phyloP scores from a whole-genome alignment of 2,113 vertebrate genomes.

The Proteles cristata region DNA sequence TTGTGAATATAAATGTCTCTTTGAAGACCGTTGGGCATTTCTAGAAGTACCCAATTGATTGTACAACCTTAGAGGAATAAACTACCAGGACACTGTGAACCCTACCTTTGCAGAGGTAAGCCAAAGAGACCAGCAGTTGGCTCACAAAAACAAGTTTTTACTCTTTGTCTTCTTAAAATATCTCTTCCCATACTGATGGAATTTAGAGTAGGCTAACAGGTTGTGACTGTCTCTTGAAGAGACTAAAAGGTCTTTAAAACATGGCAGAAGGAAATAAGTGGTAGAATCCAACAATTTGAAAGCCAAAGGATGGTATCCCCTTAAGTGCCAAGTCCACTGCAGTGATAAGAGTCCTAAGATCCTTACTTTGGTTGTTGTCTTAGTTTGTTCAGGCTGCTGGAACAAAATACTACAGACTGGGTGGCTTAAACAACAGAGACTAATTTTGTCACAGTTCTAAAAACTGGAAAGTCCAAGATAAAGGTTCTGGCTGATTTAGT shows the following conservation, averaged over 20 bases:
- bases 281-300: slow-evolving; percentile 22
- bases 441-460: neutral
- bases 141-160: neutral
- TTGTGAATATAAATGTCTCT: slow-evolving; percentile 67
- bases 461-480: neutral
- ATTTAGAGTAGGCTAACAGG: neutral
- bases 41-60: slow-evolving; percentile 53
- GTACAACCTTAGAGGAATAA: neutral
- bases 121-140: slow-evolving; percentile 13
- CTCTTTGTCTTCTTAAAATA: slow-evolving; percentile 53
- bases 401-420: neutral
- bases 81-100: neutral
- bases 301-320: neutral
- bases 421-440: neutral
- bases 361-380: neutral
- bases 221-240: neutral
- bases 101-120: slow-evolving; percentile 36
- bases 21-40: slow-evolving; percentile 59
- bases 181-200: slow-evolving; percentile 21
- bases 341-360: neutral
- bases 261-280: neutral
- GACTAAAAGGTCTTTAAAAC: slow-evolving; percentile 14
- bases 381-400: neutral
- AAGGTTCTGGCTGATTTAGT: neutral
- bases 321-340: slow-evolving; percentile 6